A percentile compares a stretch with the other conserved stretches of the same genome.
These are phyloP conservation scores for Euzetes globulus DNA, from an alignment of 2,888 invertebrate genomes.

Conservation along the genomic window DNA sequence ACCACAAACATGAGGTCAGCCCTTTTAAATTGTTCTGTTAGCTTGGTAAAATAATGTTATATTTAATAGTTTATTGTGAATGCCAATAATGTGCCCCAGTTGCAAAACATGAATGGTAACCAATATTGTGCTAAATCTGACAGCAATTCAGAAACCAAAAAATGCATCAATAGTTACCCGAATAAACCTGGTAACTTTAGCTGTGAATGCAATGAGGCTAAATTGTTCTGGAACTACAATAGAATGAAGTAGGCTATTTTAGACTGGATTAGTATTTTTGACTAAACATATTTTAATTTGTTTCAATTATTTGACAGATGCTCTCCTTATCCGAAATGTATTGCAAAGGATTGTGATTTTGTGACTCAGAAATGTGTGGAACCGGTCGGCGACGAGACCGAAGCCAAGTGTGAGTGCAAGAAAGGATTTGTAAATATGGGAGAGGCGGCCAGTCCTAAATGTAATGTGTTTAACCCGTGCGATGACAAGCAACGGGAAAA, in stretches of 20 bases:
- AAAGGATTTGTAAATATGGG: background rate
- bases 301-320: background rate
- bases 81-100: no score
- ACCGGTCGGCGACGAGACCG: background rate
- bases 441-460: background rate
- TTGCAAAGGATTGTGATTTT: background rate
- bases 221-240: background rate
- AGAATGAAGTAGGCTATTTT: background rate
- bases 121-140: background rate
- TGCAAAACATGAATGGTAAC: background rate
- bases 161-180: no score
- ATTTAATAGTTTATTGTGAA: no score
- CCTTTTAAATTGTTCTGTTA: background rate
- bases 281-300: background rate
- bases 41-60: no score
- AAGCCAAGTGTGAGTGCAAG: background rate
- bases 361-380: background rate
- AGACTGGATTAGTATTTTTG: no score
- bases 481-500: background rate
- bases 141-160: no score
- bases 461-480: background rate
- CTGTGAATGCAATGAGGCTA: background rate
- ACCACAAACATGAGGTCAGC: background rate
- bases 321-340: background rate
- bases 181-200: no score